Evolutionary conservation across 2,888 invertebrate genomes (phyloP), one percentile per base, ranked within the genome.

Genomic region (Minunthozetes semirufus): DNA sequence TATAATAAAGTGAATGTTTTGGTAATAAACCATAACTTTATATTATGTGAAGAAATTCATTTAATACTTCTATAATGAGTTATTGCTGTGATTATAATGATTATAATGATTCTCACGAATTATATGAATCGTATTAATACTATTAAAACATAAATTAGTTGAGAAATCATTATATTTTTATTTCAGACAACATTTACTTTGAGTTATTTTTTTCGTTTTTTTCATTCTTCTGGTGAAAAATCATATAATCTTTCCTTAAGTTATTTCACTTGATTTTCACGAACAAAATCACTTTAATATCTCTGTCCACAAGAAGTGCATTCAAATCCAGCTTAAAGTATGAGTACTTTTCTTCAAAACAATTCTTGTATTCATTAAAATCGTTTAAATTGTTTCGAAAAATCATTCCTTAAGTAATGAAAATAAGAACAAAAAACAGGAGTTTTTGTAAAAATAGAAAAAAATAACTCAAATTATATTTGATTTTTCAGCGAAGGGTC

Each of bases 61-160:
- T 50, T 50, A n/a, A n/a, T n/a, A 50, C 50, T 50, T 50, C 19
- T 42, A 42, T 50, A 50, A 50, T 50, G 50, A 50, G 4, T 50
- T 42, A 42, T 42, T 42, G 42, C 42, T 9, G 42, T 50, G 19
- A 19, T 50, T 25, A 56, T 56, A 25, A 56, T 50, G 19, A 19
- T 50, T 25, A 56, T 56, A 25, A 56, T 25, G 22, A 56, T 56
- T 56, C 56, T 56, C 56, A 56, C 56, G 56, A 25, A 22, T 56
- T 56, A 22, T 25, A 22, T 22, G 25, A n/a, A 19, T 56, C 22
- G 25, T 56, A 56, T 13, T 19, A 56, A 56, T 25, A 9, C 56
- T 56, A 56, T 13, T 19, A 56, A 56, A 56, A 9, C 56, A 56
- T 56, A 56, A 56, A 25, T 56, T 56, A 13, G 56, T 56, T 56